Percentiles rank a stretch among this genome's conserved stretches.
Conservation (phyloP, 2,113 vertebrate genomes). For the Gambusia holbrooki region DNA sequence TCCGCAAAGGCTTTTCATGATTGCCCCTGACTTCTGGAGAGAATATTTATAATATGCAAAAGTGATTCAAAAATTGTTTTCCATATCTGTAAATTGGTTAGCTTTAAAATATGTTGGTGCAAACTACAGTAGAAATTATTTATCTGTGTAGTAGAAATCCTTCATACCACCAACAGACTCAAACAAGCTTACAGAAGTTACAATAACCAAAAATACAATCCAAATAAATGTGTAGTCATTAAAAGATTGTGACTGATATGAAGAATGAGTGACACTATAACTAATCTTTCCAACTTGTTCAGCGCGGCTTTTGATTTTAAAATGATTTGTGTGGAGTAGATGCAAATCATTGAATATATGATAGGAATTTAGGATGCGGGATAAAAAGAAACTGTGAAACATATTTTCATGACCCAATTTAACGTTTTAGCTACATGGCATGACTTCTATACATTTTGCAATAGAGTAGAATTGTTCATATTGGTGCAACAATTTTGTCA, state of each 20-base stretch:
- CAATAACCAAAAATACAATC: not conserved
- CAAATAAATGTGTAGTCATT: not conserved
- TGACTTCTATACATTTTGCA: not conserved
- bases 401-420: conserved; percentile 1
- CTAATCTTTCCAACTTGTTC: not conserved
- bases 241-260: not conserved
- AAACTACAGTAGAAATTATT: not conserved
- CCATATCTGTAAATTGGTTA: not conserved
- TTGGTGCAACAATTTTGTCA: not conserved
- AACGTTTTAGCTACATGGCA: not conserved
- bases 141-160: not conserved
- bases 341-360: not conserved
- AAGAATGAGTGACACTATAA: not conserved
- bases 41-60: not conserved
- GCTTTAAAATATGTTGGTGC: conserved; percentile 4
- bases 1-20: not conserved
- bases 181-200: not conserved
- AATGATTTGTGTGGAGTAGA: not conserved
- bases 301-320: not conserved
- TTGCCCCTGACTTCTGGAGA: conserved; percentile 4
- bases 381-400: not conserved
- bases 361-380: not conserved
- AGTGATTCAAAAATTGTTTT: not conserved
- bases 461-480: not conserved
- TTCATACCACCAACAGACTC: not conserved